phyloP scores from a whole-genome alignment of 1,140 invertebrate genomes.

The Dendrolimus kikuchii region DNA sequence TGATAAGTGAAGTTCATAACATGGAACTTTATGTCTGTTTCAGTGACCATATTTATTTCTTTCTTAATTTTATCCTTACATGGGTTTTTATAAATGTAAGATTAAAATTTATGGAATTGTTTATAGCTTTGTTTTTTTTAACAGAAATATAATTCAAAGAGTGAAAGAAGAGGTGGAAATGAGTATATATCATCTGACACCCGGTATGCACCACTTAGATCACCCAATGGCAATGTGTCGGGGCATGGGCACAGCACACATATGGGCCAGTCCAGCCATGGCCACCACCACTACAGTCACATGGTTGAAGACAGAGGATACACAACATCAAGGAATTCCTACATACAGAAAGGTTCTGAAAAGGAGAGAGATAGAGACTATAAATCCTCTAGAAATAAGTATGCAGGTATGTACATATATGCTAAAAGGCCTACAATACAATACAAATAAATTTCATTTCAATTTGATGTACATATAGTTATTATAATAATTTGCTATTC shows the following conservation, averaged over 20 bases:
- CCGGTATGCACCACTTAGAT: conserved; percentile 56
- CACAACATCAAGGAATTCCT: conserved; percentile 79
- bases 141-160: conserved; percentile 65
- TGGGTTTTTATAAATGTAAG: neutral
- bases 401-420: conserved; percentile 41
- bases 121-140: conserved; percentile 16
- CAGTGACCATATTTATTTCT: too few relatives aligned
- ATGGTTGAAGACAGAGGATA: conserved; percentile 76
- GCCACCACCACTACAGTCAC: conserved; percentile 78
- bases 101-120: neutral
- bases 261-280: conserved; percentile 78
- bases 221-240: conserved; percentile 64
- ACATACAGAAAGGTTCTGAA: conserved; percentile 85
- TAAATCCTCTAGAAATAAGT: conserved; percentile 88
- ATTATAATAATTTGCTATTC: too few relatives aligned
- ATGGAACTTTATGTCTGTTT: too few relatives aligned
- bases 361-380: conserved; percentile 95
- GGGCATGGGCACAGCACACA: conserved; percentile 75
- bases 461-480: too few relatives aligned
- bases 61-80: too few relatives aligned
- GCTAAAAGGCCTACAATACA: neutral
- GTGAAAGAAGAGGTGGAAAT: conserved; percentile 60
- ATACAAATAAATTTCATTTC: too few relatives aligned
- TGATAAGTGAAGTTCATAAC: too few relatives aligned
- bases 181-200: conserved; percentile 69